A percentile compares a stretch with the other conserved stretches of the same genome.
Conservation (phyloP, 2,888 invertebrate genomes). For the Antitype chi region DNA sequence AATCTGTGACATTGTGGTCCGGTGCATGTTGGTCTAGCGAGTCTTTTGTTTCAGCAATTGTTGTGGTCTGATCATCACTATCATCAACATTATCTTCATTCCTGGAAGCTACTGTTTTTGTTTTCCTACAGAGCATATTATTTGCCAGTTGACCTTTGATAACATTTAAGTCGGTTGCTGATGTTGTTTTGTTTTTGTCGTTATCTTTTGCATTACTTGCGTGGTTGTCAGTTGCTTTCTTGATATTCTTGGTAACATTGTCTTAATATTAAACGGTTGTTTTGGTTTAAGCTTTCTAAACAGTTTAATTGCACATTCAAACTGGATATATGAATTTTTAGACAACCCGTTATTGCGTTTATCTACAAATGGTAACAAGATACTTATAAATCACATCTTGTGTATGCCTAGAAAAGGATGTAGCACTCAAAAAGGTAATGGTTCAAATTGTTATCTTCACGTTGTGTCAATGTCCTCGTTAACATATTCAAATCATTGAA, state of each 20-base stretch:
- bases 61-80: conserved; percentile 19
- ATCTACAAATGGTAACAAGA: conserved; percentile 5
- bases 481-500: conserved; percentile 37
- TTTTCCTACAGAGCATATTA: conserved; percentile 14
- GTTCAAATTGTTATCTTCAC: conserved; percentile 25
- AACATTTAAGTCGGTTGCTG: conserved; percentile 21
- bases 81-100: conserved; percentile 28
- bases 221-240: conserved; percentile 1
- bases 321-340: not conserved
- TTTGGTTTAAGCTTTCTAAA: not conserved
- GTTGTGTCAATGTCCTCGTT: conserved; percentile 46
- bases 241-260: not conserved
- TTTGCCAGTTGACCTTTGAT: conserved; percentile 17
- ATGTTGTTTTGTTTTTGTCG: conserved; percentile 3
- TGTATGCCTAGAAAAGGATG: conserved; percentile 26
- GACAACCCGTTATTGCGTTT: not conserved
- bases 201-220: conserved; percentile 19
- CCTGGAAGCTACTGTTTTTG: conserved; percentile 24
- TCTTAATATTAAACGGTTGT: not conserved
- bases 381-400: conserved; percentile 17
- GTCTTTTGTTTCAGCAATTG: conserved; percentile 54
- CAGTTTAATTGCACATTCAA: not conserved
- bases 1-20: conserved; percentile 55
- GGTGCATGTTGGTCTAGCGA: conserved; percentile 33
- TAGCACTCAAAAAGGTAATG: conserved; percentile 33